Conservation (phyloP, 1,140 invertebrate genomes). For the Diorhabda sublineata region DNA sequence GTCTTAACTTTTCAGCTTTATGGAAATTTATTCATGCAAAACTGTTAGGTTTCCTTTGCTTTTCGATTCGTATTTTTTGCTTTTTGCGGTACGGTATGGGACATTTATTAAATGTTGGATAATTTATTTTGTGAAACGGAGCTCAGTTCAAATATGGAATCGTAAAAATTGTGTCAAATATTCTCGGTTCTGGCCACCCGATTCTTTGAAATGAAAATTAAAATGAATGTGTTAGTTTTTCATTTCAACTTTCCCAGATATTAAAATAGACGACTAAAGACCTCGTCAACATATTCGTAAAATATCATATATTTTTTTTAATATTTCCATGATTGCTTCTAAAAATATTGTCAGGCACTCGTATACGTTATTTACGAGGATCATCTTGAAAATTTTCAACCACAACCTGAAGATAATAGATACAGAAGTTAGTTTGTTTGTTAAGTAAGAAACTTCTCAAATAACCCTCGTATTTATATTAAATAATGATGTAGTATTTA, state of each 20-base stretch:
- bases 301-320: too few species aligned
- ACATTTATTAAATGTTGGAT: slow-evolving; percentile 15
- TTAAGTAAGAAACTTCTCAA: too few species aligned
- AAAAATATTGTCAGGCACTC: too few species aligned
- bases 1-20: slow-evolving; percentile 10
- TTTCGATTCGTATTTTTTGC: slow-evolving; percentile 14
- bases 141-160: not conserved
- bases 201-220: not conserved
- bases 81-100: slow-evolving; percentile 5
- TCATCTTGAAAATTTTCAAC: too few species aligned
- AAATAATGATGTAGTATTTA: too few species aligned
- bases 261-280: not conserved
- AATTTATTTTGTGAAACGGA: slow-evolving; percentile 11
- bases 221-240: not conserved
- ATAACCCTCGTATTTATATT: too few species aligned
- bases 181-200: not conserved
- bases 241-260: not conserved
- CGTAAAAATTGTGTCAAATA: slow-evolving; percentile 10
- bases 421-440: too few species aligned
- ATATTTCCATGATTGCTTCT: too few species aligned
- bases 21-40: slow-evolving; percentile 16
- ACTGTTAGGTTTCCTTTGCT: slow-evolving; percentile 12
- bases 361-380: too few species aligned
- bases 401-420: too few species aligned
- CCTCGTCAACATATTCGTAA: too few species aligned